Evolutionary conservation across 2,797 vertebrate genomes (phyloP).

Genomic region (Micropoecilia bifurca): DNA sequence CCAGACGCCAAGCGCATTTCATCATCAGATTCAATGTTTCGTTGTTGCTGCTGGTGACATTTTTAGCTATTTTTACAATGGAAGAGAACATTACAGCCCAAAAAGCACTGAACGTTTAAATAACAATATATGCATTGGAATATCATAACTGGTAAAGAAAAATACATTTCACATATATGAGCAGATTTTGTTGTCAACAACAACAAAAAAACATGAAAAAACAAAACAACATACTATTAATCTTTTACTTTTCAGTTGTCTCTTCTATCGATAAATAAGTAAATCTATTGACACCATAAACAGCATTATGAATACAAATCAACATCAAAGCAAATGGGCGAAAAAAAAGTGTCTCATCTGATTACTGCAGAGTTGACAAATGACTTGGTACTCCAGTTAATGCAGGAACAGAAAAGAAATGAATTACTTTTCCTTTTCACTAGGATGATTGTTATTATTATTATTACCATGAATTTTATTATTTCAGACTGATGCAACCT

Average conservation of each 20-base stretch:
- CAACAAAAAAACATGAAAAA: not conserved
- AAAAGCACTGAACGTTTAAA: not conserved
- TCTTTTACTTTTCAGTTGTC: not conserved
- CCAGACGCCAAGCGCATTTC: not conserved
- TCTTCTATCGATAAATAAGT: not conserved
- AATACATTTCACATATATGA: not conserved
- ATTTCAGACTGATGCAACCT: conserved; percentile 31
- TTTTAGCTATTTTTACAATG: not conserved
- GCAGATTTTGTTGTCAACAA: not conserved
- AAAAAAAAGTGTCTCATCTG: not conserved
- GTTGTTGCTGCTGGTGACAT: not conserved
- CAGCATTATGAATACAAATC: not conserved
- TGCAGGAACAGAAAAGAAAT: not conserved
- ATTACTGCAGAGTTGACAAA: not conserved
- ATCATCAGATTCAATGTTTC: not conserved
- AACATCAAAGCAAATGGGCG: not conserved
- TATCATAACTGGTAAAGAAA: not conserved
- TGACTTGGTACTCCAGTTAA: not conserved
- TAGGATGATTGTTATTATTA: not conserved
- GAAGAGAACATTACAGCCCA: not conserved
- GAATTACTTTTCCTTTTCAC: not conserved
- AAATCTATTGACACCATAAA: not conserved
- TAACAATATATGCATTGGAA: not conserved
- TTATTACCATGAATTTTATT: not conserved
- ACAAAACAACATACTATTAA: not conserved